Conservation (phyloP, 2,888 invertebrate genomes). For the Cephus nigrinus region DNA sequence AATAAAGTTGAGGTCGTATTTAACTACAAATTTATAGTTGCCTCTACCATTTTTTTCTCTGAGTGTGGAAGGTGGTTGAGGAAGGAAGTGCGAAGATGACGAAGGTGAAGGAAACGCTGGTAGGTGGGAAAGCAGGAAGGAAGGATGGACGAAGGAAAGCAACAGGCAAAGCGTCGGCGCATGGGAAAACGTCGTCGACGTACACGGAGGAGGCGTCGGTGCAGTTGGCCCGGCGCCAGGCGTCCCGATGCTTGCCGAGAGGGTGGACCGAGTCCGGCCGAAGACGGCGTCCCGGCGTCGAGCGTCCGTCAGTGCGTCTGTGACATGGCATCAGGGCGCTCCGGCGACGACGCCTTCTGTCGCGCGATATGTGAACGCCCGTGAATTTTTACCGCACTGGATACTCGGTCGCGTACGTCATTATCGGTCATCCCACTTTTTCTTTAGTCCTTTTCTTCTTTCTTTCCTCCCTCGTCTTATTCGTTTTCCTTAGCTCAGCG, state of each 20-base stretch:
- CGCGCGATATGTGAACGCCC: slow-evolving; percentile 46
- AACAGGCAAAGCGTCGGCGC: background rate
- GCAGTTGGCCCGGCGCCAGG: slow-evolving; percentile 55
- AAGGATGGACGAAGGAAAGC: no score
- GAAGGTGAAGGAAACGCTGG: no score
- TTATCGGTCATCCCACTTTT: slow-evolving; percentile 12
- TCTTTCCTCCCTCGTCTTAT: slow-evolving; percentile 15
- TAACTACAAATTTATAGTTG: no score
- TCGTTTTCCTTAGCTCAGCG: slow-evolving; percentile 11
- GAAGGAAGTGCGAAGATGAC: no score
- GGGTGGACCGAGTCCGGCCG: slow-evolving; percentile 60
- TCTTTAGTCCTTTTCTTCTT: slow-evolving; percentile 20
- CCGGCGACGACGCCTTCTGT: slow-evolving; percentile 57
- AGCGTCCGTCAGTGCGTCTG: slow-evolving; percentile 65
- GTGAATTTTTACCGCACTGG: slow-evolving; percentile 19
- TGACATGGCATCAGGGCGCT: slow-evolving; percentile 64
- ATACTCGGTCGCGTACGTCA: no score
- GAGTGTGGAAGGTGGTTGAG: no score
- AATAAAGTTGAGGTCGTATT: no score
- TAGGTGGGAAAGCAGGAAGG: no score
- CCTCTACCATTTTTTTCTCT: no score
- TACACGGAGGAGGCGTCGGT: slow-evolving; percentile 12
- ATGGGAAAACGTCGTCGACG: background rate
- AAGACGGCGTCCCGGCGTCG: slow-evolving; percentile 65
- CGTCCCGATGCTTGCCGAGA: slow-evolving; percentile 61